Conservation (phyloP, 2,797 vertebrate species). For the Helicolenus hilgendorfi region DNA sequence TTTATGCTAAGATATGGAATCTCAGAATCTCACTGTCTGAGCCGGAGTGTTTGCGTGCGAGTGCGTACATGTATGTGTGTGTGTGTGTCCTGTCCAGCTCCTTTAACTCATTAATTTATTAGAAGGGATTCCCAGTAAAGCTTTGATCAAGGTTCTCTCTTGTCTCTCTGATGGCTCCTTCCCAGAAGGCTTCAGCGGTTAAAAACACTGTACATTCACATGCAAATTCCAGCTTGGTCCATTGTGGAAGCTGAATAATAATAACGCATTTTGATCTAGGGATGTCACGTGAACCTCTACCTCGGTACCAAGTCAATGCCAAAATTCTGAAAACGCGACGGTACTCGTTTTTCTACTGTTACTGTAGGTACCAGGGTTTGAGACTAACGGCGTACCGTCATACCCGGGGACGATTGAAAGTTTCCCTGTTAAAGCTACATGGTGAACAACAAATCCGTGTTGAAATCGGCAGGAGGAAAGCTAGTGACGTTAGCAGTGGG, state of each 20-base stretch:
- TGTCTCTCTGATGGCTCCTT: constrained; percentile 16
- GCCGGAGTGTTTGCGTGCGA: constrained; percentile 10
- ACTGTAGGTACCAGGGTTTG: rapidly evolving
- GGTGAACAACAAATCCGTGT: too few relatives aligned
- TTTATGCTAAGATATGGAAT: constrained; percentile 72
- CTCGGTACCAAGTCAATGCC: too few relatives aligned
- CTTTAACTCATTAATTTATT: constrained; percentile 68
- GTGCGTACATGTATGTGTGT: neutral
- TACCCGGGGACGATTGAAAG: too few relatives aligned
- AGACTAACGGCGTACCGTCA: too few relatives aligned
- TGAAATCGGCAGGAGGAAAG: too few relatives aligned
- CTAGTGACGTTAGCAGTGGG: too few relatives aligned
- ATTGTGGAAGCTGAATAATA: neutral
- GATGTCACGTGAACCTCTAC: too few relatives aligned
- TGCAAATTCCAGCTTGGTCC: neutral
- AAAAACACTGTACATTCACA: constrained; percentile 3
- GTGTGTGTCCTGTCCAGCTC: constrained; percentile 36
- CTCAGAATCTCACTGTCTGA: constrained; percentile 73
- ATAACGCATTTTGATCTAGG: neutral
- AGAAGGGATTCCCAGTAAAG: constrained; percentile 64
- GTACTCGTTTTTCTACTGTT: too few relatives aligned
- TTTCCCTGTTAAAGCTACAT: too few relatives aligned
- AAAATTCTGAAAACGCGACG: too few relatives aligned
- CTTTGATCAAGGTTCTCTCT: constrained; percentile 35
- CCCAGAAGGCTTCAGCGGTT: constrained; percentile 38